Evolutionary conservation across 2,888 invertebrate genomes (phyloP).

Genomic region (Mesorhabditis spiculigera): DNA sequence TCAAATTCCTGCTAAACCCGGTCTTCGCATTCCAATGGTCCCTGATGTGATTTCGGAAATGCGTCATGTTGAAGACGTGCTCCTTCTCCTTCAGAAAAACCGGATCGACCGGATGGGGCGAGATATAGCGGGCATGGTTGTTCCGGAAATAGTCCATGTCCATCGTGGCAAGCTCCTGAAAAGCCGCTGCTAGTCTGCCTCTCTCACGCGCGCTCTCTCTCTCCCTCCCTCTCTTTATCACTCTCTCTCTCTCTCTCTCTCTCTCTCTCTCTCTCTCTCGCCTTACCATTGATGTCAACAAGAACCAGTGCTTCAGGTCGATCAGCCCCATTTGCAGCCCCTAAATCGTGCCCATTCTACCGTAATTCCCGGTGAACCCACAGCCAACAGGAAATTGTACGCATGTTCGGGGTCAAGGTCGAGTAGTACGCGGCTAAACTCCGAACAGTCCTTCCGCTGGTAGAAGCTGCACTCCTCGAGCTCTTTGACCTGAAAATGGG

Average conservation of each 20-base stretch:
- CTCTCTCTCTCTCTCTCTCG: constrained; percentile 9
- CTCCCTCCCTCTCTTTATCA: background rate
- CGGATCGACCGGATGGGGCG: constrained; percentile 45
- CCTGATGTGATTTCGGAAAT: constrained; percentile 28
- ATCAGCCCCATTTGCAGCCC: constrained; percentile 57
- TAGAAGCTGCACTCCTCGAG: constrained; percentile 49
- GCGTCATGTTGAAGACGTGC: constrained; percentile 34
- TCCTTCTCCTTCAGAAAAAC: constrained; percentile 35
- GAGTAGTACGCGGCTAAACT: constrained; percentile 51
- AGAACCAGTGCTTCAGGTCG: constrained; percentile 57
- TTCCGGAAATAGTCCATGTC: constrained; percentile 57
- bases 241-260: background rate
- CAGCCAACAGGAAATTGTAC: constrained; percentile 51
- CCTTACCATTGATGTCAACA: constrained; percentile 51
- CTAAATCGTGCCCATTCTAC: constrained; percentile 19
- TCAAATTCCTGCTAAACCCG: constrained; percentile 28
- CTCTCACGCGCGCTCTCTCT: background rate
- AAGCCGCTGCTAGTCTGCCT: background rate
- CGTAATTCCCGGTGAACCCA: constrained; percentile 18
- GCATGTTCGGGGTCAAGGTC: constrained; percentile 53
- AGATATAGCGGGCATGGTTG: constrained; percentile 57
- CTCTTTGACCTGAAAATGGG: constrained; percentile 44
- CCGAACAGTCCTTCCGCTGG: constrained; percentile 49
- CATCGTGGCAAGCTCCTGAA: constrained; percentile 50
- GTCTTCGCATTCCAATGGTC: constrained; percentile 35